Evolutionary conservation across 1,140 invertebrate species (phyloP).

Genomic region (Neomicropteryx cornuta): DNA sequence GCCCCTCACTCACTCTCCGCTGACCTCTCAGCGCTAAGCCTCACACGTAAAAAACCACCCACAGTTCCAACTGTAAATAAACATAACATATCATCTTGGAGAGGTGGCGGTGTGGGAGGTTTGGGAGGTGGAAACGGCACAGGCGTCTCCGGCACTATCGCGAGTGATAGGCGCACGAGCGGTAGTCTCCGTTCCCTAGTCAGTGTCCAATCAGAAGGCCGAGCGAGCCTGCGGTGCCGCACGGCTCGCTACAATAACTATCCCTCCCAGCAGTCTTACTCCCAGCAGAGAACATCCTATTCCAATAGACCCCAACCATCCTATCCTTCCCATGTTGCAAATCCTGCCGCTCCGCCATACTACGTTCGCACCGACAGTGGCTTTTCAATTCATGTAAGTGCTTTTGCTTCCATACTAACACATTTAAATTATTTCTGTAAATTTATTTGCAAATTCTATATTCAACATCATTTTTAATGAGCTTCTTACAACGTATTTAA

Average conservation of each 20-base stretch:
- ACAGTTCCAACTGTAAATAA: constrained; percentile 17
- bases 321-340: no score
- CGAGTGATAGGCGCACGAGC: constrained; percentile 21
- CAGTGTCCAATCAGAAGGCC: constrained; percentile 28
- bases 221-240: constrained; percentile 30
- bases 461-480: constrained; percentile 4
- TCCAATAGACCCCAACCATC: no score
- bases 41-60: constrained; percentile 14
- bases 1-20: constrained; percentile 13
- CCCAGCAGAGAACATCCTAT: no score
- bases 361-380: constrained; percentile 23
- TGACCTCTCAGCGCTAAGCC: constrained; percentile 13
- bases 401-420: constrained; percentile 34
- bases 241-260: constrained; percentile 20
- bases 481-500: constrained; percentile 2
- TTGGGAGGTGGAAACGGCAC: constrained; percentile 9
- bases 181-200: constrained; percentile 32
- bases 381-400: constrained; percentile 42
- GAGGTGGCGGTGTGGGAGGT: constrained; percentile 15
- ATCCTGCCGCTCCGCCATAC: no score
- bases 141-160: constrained; percentile 13
- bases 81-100: constrained; percentile 13
- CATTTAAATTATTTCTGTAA: constrained; percentile 12
- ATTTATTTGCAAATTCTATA: constrained; percentile 2
- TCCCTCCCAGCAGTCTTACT: constrained; percentile 15